A percentile compares a stretch with the other conserved stretches of the same genome.
phyloP scores from a whole-genome alignment of 2,797 vertebrate species.

The Aeoliscus strigatus region DNA sequence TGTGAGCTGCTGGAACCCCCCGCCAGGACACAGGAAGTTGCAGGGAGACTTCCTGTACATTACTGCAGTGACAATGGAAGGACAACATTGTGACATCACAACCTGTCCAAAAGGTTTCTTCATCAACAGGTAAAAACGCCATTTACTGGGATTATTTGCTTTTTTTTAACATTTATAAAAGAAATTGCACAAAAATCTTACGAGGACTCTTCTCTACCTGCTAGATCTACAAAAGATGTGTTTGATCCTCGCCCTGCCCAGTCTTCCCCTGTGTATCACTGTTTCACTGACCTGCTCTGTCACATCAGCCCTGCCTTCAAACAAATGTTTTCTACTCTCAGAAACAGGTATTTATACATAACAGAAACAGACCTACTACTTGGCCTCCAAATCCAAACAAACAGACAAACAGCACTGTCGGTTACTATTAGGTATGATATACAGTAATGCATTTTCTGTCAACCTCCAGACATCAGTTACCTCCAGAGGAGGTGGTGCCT shows the following conservation, averaged over 20 bases:
- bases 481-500: constrained; percentile 59
- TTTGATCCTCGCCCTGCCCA: constrained; percentile 76
- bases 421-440: too few species aligned
- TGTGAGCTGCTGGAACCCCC: constrained; percentile 82
- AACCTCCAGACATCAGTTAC: constrained; percentile 52
- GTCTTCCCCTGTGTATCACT: constrained; percentile 72
- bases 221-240: constrained; percentile 72
- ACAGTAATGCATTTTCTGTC: constrained; percentile 1
- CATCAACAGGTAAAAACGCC: constrained; percentile 67
- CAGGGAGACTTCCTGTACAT: constrained; percentile 81
- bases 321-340: constrained; percentile 59
- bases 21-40: constrained; percentile 78
- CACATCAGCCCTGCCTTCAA: constrained; percentile 77
- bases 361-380: too few species aligned
- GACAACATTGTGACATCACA: constrained; percentile 73
- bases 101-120: constrained; percentile 79
- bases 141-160: not conserved
- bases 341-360: constrained; percentile 61
- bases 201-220: not conserved
- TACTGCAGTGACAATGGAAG: constrained; percentile 71
- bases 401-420: too few species aligned
- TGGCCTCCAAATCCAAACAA: too few species aligned
- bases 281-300: constrained; percentile 76
- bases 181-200: too few species aligned
- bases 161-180: too few species aligned